phyloP scores from a whole-genome alignment of 2,113 vertebrate species.

The Anthoscopus minutus region DNA sequence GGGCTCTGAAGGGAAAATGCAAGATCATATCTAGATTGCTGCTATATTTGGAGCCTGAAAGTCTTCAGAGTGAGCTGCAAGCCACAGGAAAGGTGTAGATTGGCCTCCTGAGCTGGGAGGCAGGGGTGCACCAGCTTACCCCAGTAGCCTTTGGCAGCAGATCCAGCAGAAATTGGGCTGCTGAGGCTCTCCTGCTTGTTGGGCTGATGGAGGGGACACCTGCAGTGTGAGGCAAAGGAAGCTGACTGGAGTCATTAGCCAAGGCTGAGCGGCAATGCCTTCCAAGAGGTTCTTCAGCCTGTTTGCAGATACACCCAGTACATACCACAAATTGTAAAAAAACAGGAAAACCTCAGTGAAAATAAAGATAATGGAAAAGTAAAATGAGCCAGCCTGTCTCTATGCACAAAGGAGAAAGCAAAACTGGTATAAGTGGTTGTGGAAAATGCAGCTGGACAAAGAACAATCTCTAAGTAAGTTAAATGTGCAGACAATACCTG shows the following conservation, averaged over 20 bases:
- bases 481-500: not conserved
- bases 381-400: not conserved
- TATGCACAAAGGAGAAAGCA: not conserved
- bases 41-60: not conserved
- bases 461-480: not conserved
- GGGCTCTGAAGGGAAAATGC: not conserved
- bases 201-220: not conserved
- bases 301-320: not conserved
- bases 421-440: not conserved
- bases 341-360: not conserved
- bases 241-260: not conserved
- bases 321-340: not conserved
- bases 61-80: not conserved
- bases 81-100: not conserved
- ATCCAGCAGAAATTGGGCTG: not conserved
- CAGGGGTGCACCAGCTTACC: not conserved
- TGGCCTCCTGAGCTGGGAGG: not conserved
- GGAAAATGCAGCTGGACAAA: not conserved
- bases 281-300: not conserved
- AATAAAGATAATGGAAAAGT: not conserved
- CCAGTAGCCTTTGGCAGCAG: not conserved
- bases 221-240: not conserved
- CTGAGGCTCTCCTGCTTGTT: not conserved
- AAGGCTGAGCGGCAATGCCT: too few species aligned
- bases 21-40: not conserved